phyloP scores from a whole-genome alignment of 2,888 invertebrate species.

The Anticlea derivata region DNA sequence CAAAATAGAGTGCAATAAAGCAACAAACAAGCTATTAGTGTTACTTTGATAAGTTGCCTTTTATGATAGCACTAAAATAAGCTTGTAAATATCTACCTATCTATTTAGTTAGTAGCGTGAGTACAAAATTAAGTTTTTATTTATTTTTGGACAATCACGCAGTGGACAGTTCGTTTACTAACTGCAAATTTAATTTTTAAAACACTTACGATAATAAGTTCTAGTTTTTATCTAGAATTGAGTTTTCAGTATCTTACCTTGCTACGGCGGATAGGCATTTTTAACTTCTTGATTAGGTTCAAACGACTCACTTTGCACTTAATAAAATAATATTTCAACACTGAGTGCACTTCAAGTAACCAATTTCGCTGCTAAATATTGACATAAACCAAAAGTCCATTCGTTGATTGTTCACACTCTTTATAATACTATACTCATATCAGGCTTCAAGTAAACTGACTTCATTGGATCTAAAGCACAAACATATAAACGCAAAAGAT shows the following conservation, averaged over 20 bases:
- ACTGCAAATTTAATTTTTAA: neutral
- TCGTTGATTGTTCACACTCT: constrained; percentile 39
- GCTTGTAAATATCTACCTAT: too few relatives aligned
- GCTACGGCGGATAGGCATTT: constrained; percentile 77
- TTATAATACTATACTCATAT: constrained; percentile 59
- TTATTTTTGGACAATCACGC: neutral
- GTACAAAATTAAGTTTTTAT: neutral
- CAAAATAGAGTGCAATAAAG: too few relatives aligned
- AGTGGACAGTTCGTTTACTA: neutral
- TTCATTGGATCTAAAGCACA: constrained; percentile 73
- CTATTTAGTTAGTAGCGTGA: too few relatives aligned
- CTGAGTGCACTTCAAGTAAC: constrained; percentile 36
- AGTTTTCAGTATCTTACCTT: constrained; percentile 56
- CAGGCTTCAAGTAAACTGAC: constrained; percentile 74
- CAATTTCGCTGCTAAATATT: constrained; percentile 17
- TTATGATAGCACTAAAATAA: too few relatives aligned
- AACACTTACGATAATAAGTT: too few relatives aligned
- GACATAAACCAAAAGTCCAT: constrained; percentile 6
- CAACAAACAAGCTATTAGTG: too few relatives aligned
- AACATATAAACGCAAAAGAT: constrained; percentile 77
- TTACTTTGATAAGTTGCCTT: too few relatives aligned
- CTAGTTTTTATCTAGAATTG: neutral
- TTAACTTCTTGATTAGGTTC: constrained; percentile 44
- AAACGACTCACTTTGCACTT: constrained; percentile 39
- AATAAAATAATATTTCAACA: constrained; percentile 36